Conservation (phyloP, 30 jellyfish, hydroid and myxozoan genomes). For the Hydractinia echinata region DNA sequence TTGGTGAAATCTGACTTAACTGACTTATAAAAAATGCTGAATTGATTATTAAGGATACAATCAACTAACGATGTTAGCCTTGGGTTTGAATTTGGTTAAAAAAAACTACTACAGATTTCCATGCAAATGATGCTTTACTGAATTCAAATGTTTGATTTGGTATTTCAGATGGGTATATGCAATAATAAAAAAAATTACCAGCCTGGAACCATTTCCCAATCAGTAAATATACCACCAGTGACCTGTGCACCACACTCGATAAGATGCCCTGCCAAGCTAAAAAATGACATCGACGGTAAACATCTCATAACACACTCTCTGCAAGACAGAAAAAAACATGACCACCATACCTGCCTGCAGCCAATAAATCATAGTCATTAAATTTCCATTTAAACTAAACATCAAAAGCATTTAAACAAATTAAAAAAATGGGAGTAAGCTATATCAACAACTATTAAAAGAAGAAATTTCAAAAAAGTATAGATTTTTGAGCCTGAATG, state of each 20-base stretch:
- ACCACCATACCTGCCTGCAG: conserved; percentile 57
- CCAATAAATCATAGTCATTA: conserved; percentile 60
- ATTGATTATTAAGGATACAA: background rate
- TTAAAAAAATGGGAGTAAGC: no score
- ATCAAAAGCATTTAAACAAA: no score
- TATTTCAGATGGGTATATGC: no score
- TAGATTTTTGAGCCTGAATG: no score
- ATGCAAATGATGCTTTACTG: no score
- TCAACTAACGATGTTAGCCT: no score
- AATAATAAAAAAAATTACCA: conserved; percentile 32
- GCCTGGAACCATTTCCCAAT: conserved; percentile 83
- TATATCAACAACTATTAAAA: no score
- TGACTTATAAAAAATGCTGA: background rate
- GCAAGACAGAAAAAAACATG: background rate
- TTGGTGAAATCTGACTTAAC: no score
- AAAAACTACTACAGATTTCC: no score
- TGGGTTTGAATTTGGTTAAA: no score
- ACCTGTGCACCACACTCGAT: conserved; percentile 92
- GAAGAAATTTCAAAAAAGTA: no score
- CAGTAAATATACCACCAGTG: conserved; percentile 88
- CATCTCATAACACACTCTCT: background rate
- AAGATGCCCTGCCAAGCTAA: conserved; percentile 77
- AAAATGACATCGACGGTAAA: background rate
- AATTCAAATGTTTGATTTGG: no score
- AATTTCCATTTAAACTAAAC: conserved; percentile 57